Conservation (phyloP, 2,113 vertebrate genomes). For the Solea solea region DNA sequence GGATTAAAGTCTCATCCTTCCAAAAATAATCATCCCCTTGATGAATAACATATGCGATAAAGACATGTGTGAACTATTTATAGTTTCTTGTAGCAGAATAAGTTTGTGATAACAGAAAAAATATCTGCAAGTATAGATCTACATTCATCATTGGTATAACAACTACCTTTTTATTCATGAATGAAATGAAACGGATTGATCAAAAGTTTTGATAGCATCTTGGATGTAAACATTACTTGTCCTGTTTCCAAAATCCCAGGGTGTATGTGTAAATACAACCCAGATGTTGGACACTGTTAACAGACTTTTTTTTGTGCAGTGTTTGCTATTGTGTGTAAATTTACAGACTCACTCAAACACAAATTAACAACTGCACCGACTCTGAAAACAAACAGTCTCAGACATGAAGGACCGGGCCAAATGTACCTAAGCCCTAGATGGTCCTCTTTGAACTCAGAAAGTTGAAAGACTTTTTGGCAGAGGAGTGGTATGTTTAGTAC, state of each 20-base stretch:
- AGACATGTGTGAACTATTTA: not conserved
- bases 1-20: not conserved
- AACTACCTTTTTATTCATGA: too few relatives aligned
- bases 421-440: slow-evolving; percentile 19
- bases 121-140: too few relatives aligned
- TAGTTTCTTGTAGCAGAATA: too few relatives aligned
- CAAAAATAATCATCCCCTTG: not conserved
- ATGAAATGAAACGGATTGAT: too few relatives aligned
- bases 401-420: slow-evolving; percentile 47
- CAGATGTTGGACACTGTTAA: slow-evolving; percentile 24
- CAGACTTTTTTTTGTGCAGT: slow-evolving; percentile 28
- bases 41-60: not conserved
- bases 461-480: slow-evolving; percentile 47
- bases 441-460: slow-evolving; percentile 55
- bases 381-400: slow-evolving; percentile 56
- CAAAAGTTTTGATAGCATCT: too few relatives aligned
- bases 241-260: not conserved
- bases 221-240: not conserved
- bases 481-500: slow-evolving; percentile 66
- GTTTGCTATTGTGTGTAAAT: slow-evolving; percentile 49
- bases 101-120: too few relatives aligned
- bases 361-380: slow-evolving; percentile 63
- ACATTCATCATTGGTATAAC: too few relatives aligned
- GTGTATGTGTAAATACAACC: slow-evolving; percentile 11
- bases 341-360: slow-evolving; percentile 57